Evolutionary conservation across 1,140 invertebrate species (phyloP).

Genomic region (Pseudomyrmex dendroicus): DNA sequence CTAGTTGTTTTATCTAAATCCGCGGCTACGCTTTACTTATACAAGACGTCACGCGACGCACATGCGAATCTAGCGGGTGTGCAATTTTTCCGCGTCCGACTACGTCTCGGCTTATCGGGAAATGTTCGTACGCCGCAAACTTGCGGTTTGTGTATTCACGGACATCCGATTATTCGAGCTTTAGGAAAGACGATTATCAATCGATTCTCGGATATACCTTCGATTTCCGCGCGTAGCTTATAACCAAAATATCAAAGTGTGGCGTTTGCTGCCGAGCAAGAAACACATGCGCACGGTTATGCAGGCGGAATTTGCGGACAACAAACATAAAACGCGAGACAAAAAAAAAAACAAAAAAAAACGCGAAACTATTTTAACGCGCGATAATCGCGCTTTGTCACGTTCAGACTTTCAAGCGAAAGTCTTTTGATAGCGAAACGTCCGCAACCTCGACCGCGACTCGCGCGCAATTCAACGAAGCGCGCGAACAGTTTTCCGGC

Average conservation of each 20-base stretch:
- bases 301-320: background rate
- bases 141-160: constrained; percentile 15
- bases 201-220: constrained; percentile 16
- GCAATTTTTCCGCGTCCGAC: background rate
- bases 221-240: background rate
- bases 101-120: background rate
- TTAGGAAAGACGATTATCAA: constrained; percentile 41
- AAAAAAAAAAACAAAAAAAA: constrained; percentile 11
- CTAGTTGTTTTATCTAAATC: background rate
- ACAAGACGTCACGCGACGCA: background rate
- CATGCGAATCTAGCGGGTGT: background rate
- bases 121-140: constrained; percentile 3
- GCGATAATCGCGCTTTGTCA: too few species aligned
- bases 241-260: background rate
- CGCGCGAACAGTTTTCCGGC: constrained; percentile 1
- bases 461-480: background rate
- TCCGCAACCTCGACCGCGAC: background rate
- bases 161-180: background rate
- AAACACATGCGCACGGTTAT: background rate
- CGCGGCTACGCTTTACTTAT: background rate
- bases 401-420: background rate
- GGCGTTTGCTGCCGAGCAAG: background rate
- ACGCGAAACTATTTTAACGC: background rate
- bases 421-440: background rate
- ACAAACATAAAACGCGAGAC: background rate